Evolutionary conservation across 1,140 invertebrate species (phyloP), one percentile per base, ranked within the genome.

Genomic region (Samia ricini): DNA sequence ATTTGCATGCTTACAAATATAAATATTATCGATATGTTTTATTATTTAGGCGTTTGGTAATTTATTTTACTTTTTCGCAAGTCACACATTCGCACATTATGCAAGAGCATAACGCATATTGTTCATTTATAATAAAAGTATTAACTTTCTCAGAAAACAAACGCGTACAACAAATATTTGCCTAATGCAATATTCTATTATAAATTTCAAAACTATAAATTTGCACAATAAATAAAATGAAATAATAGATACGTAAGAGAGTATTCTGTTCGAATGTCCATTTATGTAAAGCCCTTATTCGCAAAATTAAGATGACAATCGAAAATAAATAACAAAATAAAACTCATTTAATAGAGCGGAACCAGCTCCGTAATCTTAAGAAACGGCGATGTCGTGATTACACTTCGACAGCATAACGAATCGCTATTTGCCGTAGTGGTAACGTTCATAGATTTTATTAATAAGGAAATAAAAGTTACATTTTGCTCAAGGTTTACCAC

Each of bases 381-480:
- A 55, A 55, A 55, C 52, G 21, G 21, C n/a, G 22, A 12, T 22
- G 52, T 15, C 55, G n/a, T 56, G 10, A 21, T 55, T 55, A 55
- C 24, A 55, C 52, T 15, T 24, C 52, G 22, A 59, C 57, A 56
- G 42, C 52, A 49, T 56, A 60, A 49, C 58, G 22, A 66, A 66
- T 68, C 49, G 61, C 21, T 18, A 51, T 59, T 42, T 59, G 42
- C 36, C 24, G 5, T 15, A 24, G 10, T 23, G 8, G 49, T 60
- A 64, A 70, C 63, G 64, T 64, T 69, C 50, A 60, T 23, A 60
- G 42, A 60, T 56, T 77, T 66, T 69, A 75, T 59, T 66, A 70
- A 82, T 69, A 66, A 81, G 82, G 83, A 86, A 85, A 80, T 85
- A 83, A 86, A 81, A 86, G 83, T 80, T 15, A 60, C 67, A 74